Evolutionary conservation across 2,797 vertebrate genomes (phyloP), one percentile per base, ranked within the genome.

Genomic region (Anas capensis): DNA sequence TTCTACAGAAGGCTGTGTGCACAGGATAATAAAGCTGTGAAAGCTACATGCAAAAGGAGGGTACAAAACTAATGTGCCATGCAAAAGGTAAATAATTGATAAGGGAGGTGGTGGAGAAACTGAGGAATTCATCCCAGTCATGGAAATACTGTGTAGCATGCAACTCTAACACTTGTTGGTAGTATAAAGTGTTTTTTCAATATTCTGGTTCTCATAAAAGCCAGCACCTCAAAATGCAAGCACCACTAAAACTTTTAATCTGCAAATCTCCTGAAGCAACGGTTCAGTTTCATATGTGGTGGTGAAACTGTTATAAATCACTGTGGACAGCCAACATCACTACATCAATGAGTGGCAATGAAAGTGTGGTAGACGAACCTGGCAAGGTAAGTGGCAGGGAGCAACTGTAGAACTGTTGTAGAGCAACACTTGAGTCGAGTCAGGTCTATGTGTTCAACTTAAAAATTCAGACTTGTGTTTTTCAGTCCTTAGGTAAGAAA

Each of bases 251-350:
- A 40, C 14, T 81, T 85, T 93, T 79, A 93, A 72, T 93, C 65
- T 78, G 57, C 23, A 93, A 82, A 75, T 86, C 21, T 48, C 71
- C 81, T 20, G 27, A 36, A 82, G 77, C 38, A 84, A 86, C 56
- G 92, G 82, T 90, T 90, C 82, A 46, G 20, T 91, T 95, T 82
- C 73, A 26, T 54, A 70, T 4, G 40, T 92, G 61, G 64, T 61
- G 85, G 81, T 65, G 64, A 86, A 33, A 60, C 44, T 77, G 68
- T 18, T 87, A 57, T 93, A 95, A 92, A 90, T 84, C 48, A 69
- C 82, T 24, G 62, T 34, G 49, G 48, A 36, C 24, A 72, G 34
- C 58, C 72, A 83, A 60, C 65, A 89, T 12, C 61, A 34, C 77
- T 24, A 1, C 38, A 75, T 31, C 51, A 83, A 56, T 26, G 48